Percentiles rank a stretch among this genome's conserved stretches.
phyloP scores from a whole-genome alignment of 2,888 invertebrate genomes.

The Lasioglossum morio region DNA sequence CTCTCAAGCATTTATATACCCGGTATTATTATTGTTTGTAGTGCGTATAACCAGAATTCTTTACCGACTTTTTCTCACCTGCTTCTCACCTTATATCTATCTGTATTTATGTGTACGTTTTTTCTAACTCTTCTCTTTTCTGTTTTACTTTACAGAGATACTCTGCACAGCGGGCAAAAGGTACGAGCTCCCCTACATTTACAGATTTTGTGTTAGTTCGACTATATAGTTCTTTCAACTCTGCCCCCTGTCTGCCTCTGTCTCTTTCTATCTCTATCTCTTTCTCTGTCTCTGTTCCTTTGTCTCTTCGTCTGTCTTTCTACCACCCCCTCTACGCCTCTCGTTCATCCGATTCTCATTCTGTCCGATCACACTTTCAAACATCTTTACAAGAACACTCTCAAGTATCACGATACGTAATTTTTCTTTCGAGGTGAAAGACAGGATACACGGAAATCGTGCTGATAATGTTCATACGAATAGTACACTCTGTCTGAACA shows the following conservation, averaged over 20 bases:
- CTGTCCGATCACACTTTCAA: conserved; percentile 15
- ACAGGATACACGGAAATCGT: neutral
- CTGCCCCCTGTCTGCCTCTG: conserved; percentile 36
- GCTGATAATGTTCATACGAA: neutral
- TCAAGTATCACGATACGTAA: neutral
- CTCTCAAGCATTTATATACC: conserved; percentile 16
- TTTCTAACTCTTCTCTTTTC: conserved; percentile 83
- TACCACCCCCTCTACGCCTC: conserved; percentile 29
- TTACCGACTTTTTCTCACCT: conserved; percentile 10
- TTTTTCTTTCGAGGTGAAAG: conserved; percentile 11
- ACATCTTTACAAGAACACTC: neutral
- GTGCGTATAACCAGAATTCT: conserved; percentile 2
- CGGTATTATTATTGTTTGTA: conserved; percentile 40
- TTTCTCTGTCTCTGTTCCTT: conserved; percentile 29
- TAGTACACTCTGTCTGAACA: neutral
- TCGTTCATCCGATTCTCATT: conserved; percentile 39
- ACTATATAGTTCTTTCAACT: conserved; percentile 27
- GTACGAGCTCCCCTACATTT: conserved; percentile 78
- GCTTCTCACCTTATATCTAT: conserved; percentile 58
- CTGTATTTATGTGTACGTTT: conserved; percentile 72
- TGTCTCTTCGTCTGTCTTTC: conserved; percentile 23
- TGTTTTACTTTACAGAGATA: conserved; percentile 84
- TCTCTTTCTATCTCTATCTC: conserved; percentile 36
- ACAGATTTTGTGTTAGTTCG: conserved; percentile 55
- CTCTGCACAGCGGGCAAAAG: conserved; percentile 84